Evolutionary conservation across 2,888 invertebrate species (phyloP).

Genomic region (Panopea generosa): DNA sequence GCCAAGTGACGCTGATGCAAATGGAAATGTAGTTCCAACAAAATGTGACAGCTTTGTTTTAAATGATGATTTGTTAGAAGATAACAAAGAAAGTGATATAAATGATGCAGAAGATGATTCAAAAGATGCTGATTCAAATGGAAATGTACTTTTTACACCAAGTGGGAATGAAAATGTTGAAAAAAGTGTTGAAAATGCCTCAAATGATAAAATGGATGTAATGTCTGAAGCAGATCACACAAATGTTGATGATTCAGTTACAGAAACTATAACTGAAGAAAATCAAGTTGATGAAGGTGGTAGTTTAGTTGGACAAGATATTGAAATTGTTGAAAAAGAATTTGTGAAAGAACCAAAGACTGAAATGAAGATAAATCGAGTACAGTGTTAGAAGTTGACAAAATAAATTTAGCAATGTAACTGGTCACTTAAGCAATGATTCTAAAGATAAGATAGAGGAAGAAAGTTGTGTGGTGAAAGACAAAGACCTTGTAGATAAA

Average conservation of each 20-base stretch:
- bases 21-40: no score
- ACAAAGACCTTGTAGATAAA: no score
- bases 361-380: background rate
- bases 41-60: no score
- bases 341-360: background rate
- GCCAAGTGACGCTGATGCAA: no score
- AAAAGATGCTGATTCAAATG: background rate
- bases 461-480: no score
- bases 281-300: constrained; percentile 2
- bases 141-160: background rate
- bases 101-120: background rate
- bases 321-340: constrained; percentile 11
- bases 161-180: constrained; percentile 5
- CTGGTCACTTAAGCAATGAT: background rate
- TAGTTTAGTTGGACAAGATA: background rate
- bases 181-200: no score
- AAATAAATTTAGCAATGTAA: no score
- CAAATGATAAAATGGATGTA: no score
- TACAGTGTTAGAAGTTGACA: no score
- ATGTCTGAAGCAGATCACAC: constrained; percentile 10
- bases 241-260: constrained; percentile 14
- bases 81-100: background rate
- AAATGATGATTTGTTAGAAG: background rate
- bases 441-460: no score
- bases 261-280: background rate